A percentile compares a stretch with the other conserved stretches of the same genome.
These are phyloP conservation scores for Caenorhabditis elegans DNA, from an alignment of 1,140 invertebrate species.

Conservation along the genomic window WBcel235 BX284603.4:6376001-6376500, in stretches of 20 bases:
- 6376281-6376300: slow-evolving; percentile 81
- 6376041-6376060: neutral
- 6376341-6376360: slow-evolving; percentile 67
- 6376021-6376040: neutral
- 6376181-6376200: slow-evolving; percentile 81
- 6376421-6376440: slow-evolving; percentile 72
- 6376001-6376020: neutral
- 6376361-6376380: slow-evolving; percentile 51
- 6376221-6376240: slow-evolving; percentile 72
- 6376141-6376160: slow-evolving; percentile 88
- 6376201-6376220: slow-evolving; percentile 82
- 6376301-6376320: slow-evolving; percentile 64
- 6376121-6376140: slow-evolving; percentile 77
- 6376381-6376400: slow-evolving; percentile 82
- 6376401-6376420: slow-evolving; percentile 78
- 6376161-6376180: slow-evolving; percentile 79
- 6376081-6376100: neutral
- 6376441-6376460: slow-evolving; percentile 83
- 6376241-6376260: slow-evolving; percentile 33
- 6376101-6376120: slow-evolving; percentile 74
- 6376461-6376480: slow-evolving; percentile 83
- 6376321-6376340: slow-evolving; percentile 66
- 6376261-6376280: slow-evolving; percentile 45
- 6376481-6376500: slow-evolving; percentile 73
- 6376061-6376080: neutral